Conservation (phyloP, 2,888 invertebrate species). For the Stictocephala bisonia region DNA sequence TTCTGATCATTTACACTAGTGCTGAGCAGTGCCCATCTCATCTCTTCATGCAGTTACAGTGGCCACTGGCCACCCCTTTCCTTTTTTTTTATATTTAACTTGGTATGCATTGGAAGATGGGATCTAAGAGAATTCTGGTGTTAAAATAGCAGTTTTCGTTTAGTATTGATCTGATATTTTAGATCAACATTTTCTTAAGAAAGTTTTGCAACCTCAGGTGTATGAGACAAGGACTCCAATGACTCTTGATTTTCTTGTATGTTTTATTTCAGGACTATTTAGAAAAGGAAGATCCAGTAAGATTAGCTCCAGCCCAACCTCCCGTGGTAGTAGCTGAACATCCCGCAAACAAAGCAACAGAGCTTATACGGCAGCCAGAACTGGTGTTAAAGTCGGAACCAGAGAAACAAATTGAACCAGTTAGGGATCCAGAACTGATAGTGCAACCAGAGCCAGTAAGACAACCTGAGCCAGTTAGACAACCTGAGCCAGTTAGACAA, state of each 20-base stretch:
- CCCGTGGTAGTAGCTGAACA: conserved; percentile 50
- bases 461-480: conserved; percentile 8
- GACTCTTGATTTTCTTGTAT: not conserved
- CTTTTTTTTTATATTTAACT: no score
- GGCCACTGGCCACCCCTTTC: no score
- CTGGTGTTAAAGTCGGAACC: conserved; percentile 8
- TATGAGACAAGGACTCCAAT: no score
- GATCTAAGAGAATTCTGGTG: no score
- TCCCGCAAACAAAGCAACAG: conserved; percentile 42
- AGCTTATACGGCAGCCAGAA: conserved; percentile 35
- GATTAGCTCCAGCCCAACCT: conserved; percentile 45
- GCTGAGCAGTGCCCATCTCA: no score
- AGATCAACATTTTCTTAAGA: no score
- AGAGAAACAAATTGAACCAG: conserved; percentile 16
- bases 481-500: conserved; percentile 31
- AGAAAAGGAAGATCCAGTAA: conserved; percentile 40
- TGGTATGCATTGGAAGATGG: no score
- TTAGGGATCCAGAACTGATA: not conserved
- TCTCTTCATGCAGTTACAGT: no score
- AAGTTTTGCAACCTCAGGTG: no score
- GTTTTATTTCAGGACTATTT: conserved; percentile 30
- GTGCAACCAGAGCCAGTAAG: conserved; percentile 23
- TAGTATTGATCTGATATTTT: no score
- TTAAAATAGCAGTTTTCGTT: no score
- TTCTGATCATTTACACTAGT: no score